These are phyloP conservation scores for Ateles fusciceps DNA, from an alignment of 2,797 vertebrate genomes.

Conservation along the genomic window DNA sequence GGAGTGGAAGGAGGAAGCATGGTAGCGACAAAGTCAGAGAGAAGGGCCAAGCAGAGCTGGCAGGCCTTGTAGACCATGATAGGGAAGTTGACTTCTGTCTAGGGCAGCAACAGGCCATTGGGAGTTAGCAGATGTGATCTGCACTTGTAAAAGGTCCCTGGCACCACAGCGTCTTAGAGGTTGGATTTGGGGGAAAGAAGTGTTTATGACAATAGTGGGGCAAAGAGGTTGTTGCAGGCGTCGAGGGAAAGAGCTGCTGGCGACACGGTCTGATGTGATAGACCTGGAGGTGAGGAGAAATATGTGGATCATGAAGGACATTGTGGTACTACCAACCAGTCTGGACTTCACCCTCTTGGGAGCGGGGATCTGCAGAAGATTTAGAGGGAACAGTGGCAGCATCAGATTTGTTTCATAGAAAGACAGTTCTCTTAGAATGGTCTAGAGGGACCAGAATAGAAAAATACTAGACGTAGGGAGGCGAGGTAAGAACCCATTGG, in stretches of 20 bases:
- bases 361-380: not conserved
- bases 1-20: not conserved
- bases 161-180: not conserved
- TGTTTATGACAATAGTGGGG: too few species aligned
- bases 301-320: accelerated
- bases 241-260: not conserved
- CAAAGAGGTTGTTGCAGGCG: not conserved
- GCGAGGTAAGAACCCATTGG: not conserved
- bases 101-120: not conserved
- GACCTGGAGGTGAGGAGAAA: not conserved
- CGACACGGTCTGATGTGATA: not conserved
- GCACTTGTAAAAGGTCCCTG: not conserved
- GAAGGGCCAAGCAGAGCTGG: not conserved
- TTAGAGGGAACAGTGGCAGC: not conserved
- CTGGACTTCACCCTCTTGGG: not conserved
- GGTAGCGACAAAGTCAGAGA: not conserved
- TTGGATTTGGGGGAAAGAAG: not conserved
- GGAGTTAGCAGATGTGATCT: not conserved
- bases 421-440: not conserved
- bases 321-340: not conserved
- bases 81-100: not conserved
- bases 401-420: not conserved
- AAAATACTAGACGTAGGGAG: not conserved
- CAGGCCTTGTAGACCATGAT: not conserved
- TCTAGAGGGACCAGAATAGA: not conserved